Base-by-base conservation (phyloP, 2,888 invertebrate species). In the Tetropium fuscum region DNA sequence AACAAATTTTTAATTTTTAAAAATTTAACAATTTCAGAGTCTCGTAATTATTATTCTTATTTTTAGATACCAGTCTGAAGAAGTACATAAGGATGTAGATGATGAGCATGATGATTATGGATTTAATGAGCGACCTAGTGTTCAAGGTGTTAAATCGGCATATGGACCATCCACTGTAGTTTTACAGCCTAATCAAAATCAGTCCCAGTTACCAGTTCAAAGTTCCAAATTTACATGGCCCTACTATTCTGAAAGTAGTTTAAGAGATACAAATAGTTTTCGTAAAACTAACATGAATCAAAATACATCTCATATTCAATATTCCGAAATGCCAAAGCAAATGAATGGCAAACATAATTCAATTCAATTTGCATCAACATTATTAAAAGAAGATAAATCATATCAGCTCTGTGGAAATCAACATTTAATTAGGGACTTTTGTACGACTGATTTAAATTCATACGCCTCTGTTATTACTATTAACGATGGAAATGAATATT, bases 71-170 rank as follows among this genome's bases (percentile, higher is more conserved):
- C 60, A 64, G 11, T 56, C 15, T 32, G 53, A 25, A 45, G 45
- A 43, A 6, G 11, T 13, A 8, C 83, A 84, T 73, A 85, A 85
- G 56, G 82, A 83, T 11, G 84, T 88, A 58, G 92, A 92, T 47
- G 90, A 92, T 58, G 93, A 94, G 69, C 92, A 93, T 70, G 94
- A 94, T 70, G 94, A 95, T 76, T 94, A 95, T 72, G 95, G 95
- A 0, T 95, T 95, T 79, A 92, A 93, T 74, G 87, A 93, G 27
- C 85, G 95, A n/a, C 95, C 95, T 0, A 93, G 93, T 0, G 95
- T 95, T 1, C 87, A 94, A 0, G 94, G 95, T 0, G 94, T 95
- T 63, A 94, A 94, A 76, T 91, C 94, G n/a, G 88, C 92, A 66
- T 90, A 93, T 64, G 92, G 91, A 7, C 90, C 93, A 0, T 89